phyloP scores from a whole-genome alignment of 2,797 vertebrate genomes.

The Brachyrhaphis roseni region DNA sequence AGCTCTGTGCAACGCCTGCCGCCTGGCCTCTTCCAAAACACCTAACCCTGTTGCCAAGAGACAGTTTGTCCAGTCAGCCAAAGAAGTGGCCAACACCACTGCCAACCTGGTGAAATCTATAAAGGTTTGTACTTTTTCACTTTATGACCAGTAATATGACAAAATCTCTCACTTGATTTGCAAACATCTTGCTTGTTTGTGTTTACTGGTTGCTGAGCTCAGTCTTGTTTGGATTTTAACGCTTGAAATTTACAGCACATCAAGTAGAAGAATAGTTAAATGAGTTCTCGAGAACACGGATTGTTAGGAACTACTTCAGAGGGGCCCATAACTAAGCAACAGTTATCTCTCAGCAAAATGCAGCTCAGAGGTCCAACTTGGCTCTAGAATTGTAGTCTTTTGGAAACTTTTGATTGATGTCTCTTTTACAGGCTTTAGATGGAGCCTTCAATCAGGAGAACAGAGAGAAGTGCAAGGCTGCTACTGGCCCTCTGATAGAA shows the following conservation, averaged over 20 bases:
- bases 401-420: conserved; percentile 8
- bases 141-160: neutral
- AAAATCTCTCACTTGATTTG: neutral
- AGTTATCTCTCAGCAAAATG: neutral
- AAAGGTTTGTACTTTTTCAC: conserved; percentile 81
- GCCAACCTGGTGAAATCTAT: conserved; percentile 99
- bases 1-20: conserved; percentile 95
- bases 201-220: neutral
- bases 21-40: conserved; percentile 93
- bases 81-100: conserved; percentile 98
- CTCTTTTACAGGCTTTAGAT: conserved; percentile 86
- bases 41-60: conserved; percentile 96
- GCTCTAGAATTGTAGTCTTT: neutral
- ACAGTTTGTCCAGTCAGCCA: conserved; percentile 98
- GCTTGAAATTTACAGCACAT: neutral
- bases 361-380: neutral
- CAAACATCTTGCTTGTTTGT: neutral
- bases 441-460: conserved; percentile 95
- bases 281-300: neutral
- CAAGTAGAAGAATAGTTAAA: neutral
- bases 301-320: neutral
- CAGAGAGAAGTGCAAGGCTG: conserved; percentile 90
- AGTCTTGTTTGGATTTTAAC: neutral
- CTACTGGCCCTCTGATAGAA: conserved; percentile 93
- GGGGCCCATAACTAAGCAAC: neutral